Evolutionary conservation across 2,888 invertebrate species (phyloP), one percentile per base, ranked within the genome.

Genomic region (Linnaemya tessellans): DNA sequence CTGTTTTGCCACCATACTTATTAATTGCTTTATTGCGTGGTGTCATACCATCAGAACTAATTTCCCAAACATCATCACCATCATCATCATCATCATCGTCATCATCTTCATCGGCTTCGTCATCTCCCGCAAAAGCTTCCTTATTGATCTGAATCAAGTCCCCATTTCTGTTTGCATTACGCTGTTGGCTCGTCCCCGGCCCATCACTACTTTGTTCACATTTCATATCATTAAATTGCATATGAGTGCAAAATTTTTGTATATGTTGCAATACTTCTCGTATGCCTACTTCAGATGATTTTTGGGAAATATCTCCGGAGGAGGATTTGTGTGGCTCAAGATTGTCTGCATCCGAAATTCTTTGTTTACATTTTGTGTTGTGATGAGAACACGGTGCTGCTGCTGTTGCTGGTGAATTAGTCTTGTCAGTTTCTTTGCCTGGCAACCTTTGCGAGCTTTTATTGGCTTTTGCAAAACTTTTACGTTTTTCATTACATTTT

Each of bases 181-280:
- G 60, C 7, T 70, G 70, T 25, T 70, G 70, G 18, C 64, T 70
- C 0, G 30, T 15, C 8, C 41, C 74, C 13, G 30, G 49, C 0
- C 1, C 30, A 1, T 46, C 79, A 43, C 11, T 22, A 7, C n/a
- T 71, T 30, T 64, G 60, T 7, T 88, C 88, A 22, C 83, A 79
- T 75, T 88, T 88, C 0, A 87, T 43, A 35, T 89, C 90, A 18
- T 68, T 88, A 1, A 84, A 43, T 75, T 90, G 87, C 80, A 89
- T 86, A 84, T 90, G 88, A 5, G 82, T 89, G 86, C 88, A 91
- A 77, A 89, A 88, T 67, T 89, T 89, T 80, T 91, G 89, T 56
- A 91, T 87, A n/a, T 89, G 89, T 22, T 90, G 91, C 84, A 91
- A 84, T 7, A 92, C 88, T 80, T 91, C 90, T 8, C 88, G 90